Base-by-base conservation (phyloP, 92 coral and sea anemone species). In the Bergia puertoricense region DNA sequence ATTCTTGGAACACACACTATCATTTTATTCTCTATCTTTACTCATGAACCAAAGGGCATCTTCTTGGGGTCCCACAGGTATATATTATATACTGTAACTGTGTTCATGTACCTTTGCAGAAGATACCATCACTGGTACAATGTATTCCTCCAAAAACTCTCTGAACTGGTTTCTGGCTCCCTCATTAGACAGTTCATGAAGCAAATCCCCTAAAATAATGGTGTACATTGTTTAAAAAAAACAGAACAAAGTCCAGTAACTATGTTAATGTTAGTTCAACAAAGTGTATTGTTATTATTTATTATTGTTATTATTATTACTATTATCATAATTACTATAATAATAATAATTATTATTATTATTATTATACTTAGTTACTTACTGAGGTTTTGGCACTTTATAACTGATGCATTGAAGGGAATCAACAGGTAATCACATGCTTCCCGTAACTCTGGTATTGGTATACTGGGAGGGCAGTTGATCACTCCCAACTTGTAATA, bases 391-490 rank as follows among this genome's bases (percentile, higher is more conserved):
- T 93, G 99, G 56, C 99, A 97, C 73, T 96, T 94, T 85, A 97
- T 44, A 76, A 94, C 91, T 59, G 94, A 89, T 51, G 98, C 98
- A 93, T 95, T 96, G 86, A 97, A 97, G 38, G 99, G 99, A 74
- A 97, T 93, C 11, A 97, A 96, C 6, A 97, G 93, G 84, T 97
- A 97, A 83, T 97, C 99, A 88, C 99, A 97, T 1, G 99, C 98
- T 86, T 97, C 99, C 80, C 99, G 81, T 40, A 97, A 81, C 85
- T 97, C 99, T 48, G 98, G 99, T 86, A 95, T 95, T 81, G 96
- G 90, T 37, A 97, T 89, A 85, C 98, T 97, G 30, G 99, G 99
- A 39, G 99, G 99, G 41, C 93, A 94, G 85, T 91, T 94, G 73
- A 97, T 95, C 10, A 88, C 81, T 10, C 99, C 99, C 16, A 90